Evolutionary conservation across 1,140 invertebrate species (phyloP).

Genomic region (Magallana ariakensis): DNA sequence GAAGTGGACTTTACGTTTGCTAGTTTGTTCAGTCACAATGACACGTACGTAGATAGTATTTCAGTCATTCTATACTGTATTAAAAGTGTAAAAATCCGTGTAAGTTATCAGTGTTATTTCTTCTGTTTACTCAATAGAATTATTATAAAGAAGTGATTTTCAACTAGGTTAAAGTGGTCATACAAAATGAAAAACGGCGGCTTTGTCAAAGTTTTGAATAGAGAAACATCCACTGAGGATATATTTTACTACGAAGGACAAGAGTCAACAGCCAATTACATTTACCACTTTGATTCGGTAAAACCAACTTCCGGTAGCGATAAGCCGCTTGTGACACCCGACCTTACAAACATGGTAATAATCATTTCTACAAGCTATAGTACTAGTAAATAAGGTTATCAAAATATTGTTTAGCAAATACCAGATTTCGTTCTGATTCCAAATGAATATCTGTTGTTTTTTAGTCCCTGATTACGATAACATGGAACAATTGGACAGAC

Average conservation of each 20-base stretch:
- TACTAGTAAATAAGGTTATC: no score
- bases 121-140: no score
- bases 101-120: no score
- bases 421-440: no score
- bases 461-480: conserved; percentile 3
- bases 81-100: no score
- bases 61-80: no score
- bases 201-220: conserved; percentile 17
- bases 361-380: no score
- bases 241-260: conserved; percentile 8
- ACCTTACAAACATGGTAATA: neutral
- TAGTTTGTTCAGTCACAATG: neutral
- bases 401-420: no score
- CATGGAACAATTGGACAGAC: conserved; percentile 21
- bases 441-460: neutral
- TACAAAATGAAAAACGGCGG: conserved; percentile 13
- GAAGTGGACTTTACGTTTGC: conserved; percentile 19
- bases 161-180: neutral
- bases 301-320: neutral
- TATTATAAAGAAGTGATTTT: neutral
- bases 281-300: neutral
- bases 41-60: neutral
- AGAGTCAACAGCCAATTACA: neutral
- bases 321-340: neutral
- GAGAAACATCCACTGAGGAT: neutral